Evolutionary conservation across 2,888 invertebrate species (phyloP).

Genomic region (Platerodrilus igneus): DNA sequence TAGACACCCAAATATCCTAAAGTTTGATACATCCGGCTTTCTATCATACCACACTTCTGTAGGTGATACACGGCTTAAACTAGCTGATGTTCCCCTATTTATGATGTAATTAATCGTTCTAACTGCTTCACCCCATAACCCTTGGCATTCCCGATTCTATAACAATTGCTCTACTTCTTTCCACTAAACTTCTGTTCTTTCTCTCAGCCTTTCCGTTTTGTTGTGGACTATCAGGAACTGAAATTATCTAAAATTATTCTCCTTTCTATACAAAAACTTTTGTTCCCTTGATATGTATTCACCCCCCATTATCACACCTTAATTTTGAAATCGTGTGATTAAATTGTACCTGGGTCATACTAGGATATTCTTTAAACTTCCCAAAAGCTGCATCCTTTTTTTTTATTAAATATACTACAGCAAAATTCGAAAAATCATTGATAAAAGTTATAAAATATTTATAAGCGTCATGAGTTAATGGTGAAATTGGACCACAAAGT

Average conservation of each 20-base stretch:
- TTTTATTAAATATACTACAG: background rate
- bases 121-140: constrained; percentile 5
- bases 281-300: constrained; percentile 1
- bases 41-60: constrained; percentile 1
- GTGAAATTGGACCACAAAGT: constrained; percentile 5
- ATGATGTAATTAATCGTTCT: background rate
- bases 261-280: background rate
- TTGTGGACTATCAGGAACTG: background rate
- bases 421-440: constrained; percentile 2
- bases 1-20: background rate
- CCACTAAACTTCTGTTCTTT: constrained; percentile 4
- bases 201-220: constrained; percentile 4
- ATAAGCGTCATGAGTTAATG: background rate
- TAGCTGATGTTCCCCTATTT: constrained; percentile 1
- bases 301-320: constrained; percentile 5
- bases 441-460: constrained; percentile 1
- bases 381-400: constrained; percentile 1
- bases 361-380: constrained; percentile 1
- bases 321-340: background rate
- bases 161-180: constrained; percentile 1
- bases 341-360: background rate
- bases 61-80: no score
- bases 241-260: background rate
- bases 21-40: constrained; percentile 1
- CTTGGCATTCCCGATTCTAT: background rate